These are phyloP conservation scores for Rhabdophis nuchalis DNA, from an alignment of 2,797 vertebrate species.

Conservation along the genomic window DNA sequence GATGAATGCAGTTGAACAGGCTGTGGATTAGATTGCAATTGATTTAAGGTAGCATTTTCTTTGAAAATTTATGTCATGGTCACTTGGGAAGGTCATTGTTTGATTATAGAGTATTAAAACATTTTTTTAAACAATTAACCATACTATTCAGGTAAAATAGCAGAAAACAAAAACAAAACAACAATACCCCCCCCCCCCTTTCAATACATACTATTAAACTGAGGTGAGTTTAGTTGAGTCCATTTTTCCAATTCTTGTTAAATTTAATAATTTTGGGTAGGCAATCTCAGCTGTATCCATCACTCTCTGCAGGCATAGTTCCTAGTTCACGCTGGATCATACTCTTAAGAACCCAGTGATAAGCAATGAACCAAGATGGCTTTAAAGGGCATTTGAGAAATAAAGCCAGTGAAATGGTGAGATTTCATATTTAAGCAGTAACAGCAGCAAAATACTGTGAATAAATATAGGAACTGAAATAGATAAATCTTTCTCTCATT, in stretches of 20 bases:
- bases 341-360: not conserved
- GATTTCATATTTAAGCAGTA: not conserved
- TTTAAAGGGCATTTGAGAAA: not conserved
- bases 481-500: not conserved
- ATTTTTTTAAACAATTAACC: not conserved
- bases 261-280: not conserved
- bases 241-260: not conserved
- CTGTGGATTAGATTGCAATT: not conserved
- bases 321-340: not conserved
- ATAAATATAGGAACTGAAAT: not conserved
- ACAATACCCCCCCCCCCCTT: no score
- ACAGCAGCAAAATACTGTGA: not conserved
- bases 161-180: not conserved
- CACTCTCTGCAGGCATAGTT: not conserved
- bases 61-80: not conserved
- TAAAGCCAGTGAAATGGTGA: not conserved
- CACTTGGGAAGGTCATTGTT: not conserved
- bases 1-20: not conserved
- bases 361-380: not conserved
- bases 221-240: not conserved
- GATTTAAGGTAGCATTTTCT: not conserved
- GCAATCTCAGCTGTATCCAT: not conserved
- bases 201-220: no score
- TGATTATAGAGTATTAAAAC: not conserved
- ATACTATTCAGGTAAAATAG: not conserved